Percentiles rank a stretch among this genome's conserved stretches.
phyloP scores from a whole-genome alignment of 1,140 invertebrate species.

The Aradophagus sp. region DNA sequence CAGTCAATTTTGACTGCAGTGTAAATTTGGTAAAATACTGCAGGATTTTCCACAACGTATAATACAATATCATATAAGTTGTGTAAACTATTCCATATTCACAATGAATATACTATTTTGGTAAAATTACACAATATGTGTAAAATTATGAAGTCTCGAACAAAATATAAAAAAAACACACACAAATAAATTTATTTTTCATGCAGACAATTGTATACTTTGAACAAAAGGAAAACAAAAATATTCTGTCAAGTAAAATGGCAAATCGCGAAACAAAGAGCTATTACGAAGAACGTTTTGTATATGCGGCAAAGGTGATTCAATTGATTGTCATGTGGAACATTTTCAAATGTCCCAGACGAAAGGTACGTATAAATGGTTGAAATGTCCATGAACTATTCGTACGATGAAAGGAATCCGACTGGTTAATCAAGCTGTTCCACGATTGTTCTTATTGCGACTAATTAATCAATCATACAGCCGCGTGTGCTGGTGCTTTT shows the following conservation, averaged over 20 bases:
- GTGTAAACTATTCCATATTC: too few relatives aligned
- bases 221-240: too few relatives aligned
- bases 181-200: too few relatives aligned
- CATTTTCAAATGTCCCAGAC: slow-evolving; percentile 18
- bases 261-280: slow-evolving; percentile 21
- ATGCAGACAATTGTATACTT: too few relatives aligned
- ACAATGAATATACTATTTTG: too few relatives aligned
- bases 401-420: slow-evolving; percentile 52
- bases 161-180: not conserved
- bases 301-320: slow-evolving; percentile 28
- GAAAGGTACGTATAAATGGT: slow-evolving; percentile 33
- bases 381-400: slow-evolving; percentile 54
- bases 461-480: slow-evolving; percentile 56
- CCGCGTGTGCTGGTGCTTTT: slow-evolving; percentile 30
- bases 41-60: too few relatives aligned
- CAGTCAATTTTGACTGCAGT: too few relatives aligned
- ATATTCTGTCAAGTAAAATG: too few relatives aligned
- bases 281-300: slow-evolving; percentile 17
- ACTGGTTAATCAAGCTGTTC: slow-evolving; percentile 50
- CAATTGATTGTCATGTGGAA: slow-evolving; percentile 29
- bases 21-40: too few relatives aligned
- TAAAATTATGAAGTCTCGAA: not conserved
- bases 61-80: too few relatives aligned
- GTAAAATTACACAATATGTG: too few relatives aligned
- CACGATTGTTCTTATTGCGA: slow-evolving; percentile 37